Conservation (phyloP, 2,888 invertebrate species). For the Nomada ruficornis region DNA sequence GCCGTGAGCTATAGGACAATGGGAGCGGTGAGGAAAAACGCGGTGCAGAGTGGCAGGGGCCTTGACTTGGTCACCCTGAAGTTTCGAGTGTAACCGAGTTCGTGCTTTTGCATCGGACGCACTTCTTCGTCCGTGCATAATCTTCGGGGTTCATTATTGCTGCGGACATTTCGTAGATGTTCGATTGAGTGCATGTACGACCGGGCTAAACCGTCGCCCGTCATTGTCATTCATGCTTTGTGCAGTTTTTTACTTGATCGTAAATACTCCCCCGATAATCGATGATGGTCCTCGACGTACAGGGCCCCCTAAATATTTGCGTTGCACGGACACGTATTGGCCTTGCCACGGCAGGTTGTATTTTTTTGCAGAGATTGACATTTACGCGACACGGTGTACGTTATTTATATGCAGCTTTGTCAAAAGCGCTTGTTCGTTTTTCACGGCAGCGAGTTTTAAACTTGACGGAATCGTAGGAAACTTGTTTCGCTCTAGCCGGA, state of each 20-base stretch:
- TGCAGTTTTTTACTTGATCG: constrained; percentile 39
- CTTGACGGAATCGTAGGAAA: constrained; percentile 7
- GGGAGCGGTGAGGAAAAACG: constrained; percentile 4
- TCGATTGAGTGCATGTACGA: constrained; percentile 16
- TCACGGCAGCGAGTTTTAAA: constrained; percentile 24
- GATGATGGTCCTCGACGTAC: constrained; percentile 10
- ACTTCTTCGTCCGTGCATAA: constrained; percentile 10
- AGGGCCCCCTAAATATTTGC: constrained; percentile 51
- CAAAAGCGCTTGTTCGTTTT: constrained; percentile 17
- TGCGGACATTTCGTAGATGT: constrained; percentile 10
- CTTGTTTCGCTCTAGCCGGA: neutral
- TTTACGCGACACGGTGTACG: constrained; percentile 54
- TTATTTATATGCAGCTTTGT: constrained; percentile 59
- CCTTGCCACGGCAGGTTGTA: constrained; percentile 18
- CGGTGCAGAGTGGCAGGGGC: constrained; percentile 56
- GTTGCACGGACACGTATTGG: neutral
- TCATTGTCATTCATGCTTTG: constrained; percentile 22
- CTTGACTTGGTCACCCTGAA: constrained; percentile 78
- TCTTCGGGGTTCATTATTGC: constrained; percentile 1
- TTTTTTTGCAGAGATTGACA: constrained; percentile 62
- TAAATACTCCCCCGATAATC: constrained; percentile 62
- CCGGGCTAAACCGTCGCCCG: constrained; percentile 40
- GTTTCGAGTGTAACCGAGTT: constrained; percentile 61
- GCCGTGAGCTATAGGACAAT: constrained; percentile 36
- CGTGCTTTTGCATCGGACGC: constrained; percentile 46